These are phyloP conservation scores for Ambastaia sidthimunki DNA, from an alignment of 2,797 vertebrate genomes.

Conservation along the genomic window DNA sequence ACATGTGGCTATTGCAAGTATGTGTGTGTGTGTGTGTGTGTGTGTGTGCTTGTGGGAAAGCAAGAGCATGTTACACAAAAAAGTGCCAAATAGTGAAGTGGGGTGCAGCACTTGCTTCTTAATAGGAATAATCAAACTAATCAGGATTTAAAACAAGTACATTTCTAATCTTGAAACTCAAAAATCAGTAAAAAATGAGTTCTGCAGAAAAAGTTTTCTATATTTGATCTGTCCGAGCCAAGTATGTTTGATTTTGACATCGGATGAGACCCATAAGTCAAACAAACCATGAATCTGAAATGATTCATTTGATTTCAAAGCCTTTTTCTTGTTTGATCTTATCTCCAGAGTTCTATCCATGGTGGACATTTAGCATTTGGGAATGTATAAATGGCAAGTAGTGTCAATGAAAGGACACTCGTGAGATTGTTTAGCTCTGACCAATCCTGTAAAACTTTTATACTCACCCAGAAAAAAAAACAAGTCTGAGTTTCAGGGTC, in stretches of 20 bases:
- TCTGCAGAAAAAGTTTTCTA: not conserved
- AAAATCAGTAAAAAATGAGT: not conserved
- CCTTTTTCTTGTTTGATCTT: not conserved
- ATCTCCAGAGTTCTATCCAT: constrained; percentile 87
- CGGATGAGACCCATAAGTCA: not conserved
- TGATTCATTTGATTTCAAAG: not conserved
- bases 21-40: not conserved
- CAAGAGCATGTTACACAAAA: not conserved
- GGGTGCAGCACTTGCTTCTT: not conserved
- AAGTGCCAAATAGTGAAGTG: not conserved
- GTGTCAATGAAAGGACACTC: constrained; percentile 52
- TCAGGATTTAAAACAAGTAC: not conserved
- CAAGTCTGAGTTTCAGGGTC: constrained; percentile 24
- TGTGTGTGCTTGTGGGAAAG: not conserved
- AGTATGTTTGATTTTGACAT: not conserved
- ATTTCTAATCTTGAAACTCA: not conserved
- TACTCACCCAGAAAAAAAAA: constrained; percentile 31
- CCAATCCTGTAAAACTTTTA: constrained; percentile 19
- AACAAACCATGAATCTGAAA: not conserved
- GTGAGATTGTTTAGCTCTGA: not conserved
- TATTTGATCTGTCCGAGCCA: not conserved
- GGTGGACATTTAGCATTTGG: constrained; percentile 82
- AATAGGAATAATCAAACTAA: not conserved
- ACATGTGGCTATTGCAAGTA: constrained; percentile 53
- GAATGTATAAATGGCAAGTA: constrained; percentile 72